These are phyloP conservation scores for Cariama cristata DNA, from an alignment of 2,113 vertebrate species.

Conservation along the genomic window DNA sequence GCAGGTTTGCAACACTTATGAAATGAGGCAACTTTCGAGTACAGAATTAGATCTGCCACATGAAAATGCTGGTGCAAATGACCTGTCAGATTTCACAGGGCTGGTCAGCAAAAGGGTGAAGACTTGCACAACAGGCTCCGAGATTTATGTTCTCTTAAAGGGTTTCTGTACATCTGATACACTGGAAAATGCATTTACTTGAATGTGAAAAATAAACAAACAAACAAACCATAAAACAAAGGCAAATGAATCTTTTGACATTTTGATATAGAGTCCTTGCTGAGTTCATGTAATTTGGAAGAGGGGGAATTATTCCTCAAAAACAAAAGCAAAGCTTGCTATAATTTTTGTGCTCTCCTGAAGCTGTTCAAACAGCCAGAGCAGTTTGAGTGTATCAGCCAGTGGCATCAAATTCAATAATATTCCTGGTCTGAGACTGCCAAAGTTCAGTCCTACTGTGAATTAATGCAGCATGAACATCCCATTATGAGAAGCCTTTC, in stretches of 20 bases:
- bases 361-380: not conserved
- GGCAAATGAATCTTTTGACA: not conserved
- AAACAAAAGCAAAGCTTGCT: not conserved
- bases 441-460: constrained; percentile 17
- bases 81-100: constrained; percentile 34
- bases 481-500: not conserved
- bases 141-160: constrained; percentile 13
- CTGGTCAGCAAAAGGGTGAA: not conserved
- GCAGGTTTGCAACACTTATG: not conserved
- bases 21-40: constrained; percentile 20
- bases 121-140: not conserved
- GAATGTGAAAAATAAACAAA: not conserved
- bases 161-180: not conserved
- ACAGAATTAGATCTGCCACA: constrained; percentile 3
- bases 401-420: constrained; percentile 19
- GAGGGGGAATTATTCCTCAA: not conserved
- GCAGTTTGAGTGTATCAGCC: not conserved
- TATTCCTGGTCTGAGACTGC: not conserved
- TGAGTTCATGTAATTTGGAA: not conserved
- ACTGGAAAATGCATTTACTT: not conserved
- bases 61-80: constrained; percentile 35
- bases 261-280: not conserved
- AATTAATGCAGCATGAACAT: constrained; percentile 21
- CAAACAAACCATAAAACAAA: not conserved
- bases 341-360: not conserved